Evolutionary conservation across 2,113 vertebrate genomes (phyloP), one percentile per base, ranked within the genome.

Genomic region (Solea solea): DNA sequence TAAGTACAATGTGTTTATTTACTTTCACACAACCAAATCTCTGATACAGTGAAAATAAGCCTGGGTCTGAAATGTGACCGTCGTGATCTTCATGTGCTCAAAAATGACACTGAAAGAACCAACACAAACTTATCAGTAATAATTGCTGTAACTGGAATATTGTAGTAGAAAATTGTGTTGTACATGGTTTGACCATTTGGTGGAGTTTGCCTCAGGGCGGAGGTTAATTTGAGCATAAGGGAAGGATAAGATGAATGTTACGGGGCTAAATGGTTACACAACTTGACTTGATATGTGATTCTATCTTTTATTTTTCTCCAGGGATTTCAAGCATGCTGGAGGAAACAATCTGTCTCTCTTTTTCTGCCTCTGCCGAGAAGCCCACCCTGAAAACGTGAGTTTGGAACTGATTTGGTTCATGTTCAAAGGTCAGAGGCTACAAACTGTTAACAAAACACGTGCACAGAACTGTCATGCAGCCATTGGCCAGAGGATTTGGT

Each of bases 271-370:
- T 56, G 64, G 74, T 79, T 76, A 74, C 48, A 81, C 77, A 76
- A 71, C 60, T 68, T 64, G 46, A 13, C 27, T 75, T 11, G 53
- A 8, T 49, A 46, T 41, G 53, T 52, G 42, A 46, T 46, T 76
- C 60, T 54, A 60, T 66, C 53, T 45, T 79, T 44, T 59, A 69
- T 74, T 59, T 56, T 74, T 71, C 76, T 84, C 55, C 0, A 13
- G 76, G 74, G 63, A 56, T 40, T 57, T 74, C 5, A 25, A 55
- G 40, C 49, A 68, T 41, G 21, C 48, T 34, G 42, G 15, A 46
- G 15, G 25, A 53, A 40, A 77, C 85, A 84, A 63, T 77, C 81
- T 86, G 79, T 77, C 66, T 74, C 40, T 75, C 61, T 61, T 53
- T 79, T 80, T 67, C 69, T 70, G 69, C 42, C n/a, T 55, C 66